Percentiles rank a stretch among this genome's conserved stretches.
Evolutionary conservation across 1,140 invertebrate species (phyloP).

Genomic region (Eumeta japonica): DNA sequence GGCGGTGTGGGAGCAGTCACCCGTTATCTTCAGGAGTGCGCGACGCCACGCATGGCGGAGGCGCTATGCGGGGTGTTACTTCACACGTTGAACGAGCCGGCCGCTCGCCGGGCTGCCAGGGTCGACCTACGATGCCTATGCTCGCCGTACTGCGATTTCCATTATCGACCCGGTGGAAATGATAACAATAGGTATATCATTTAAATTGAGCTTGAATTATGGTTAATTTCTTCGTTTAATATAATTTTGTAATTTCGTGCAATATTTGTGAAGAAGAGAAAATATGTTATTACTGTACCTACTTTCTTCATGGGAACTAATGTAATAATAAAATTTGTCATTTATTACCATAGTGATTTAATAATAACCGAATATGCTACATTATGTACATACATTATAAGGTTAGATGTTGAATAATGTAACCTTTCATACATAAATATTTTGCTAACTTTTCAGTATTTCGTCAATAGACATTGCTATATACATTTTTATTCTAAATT

Average conservation of each 20-base stretch:
- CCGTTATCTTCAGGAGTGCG: constrained; percentile 77
- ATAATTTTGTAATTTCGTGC: no score
- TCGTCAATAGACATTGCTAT: no score
- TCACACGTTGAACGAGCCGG: constrained; percentile 81
- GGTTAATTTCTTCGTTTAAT: background rate
- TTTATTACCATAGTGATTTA: no score
- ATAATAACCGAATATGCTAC: no score
- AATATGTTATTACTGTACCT: background rate
- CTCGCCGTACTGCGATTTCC: constrained; percentile 90
- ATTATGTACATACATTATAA: no score
- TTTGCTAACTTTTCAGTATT: no score
- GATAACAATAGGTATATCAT: constrained; percentile 62
- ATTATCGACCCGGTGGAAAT: constrained; percentile 66
- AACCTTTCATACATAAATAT: no score
- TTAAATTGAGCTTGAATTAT: background rate
- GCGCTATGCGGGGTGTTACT: constrained; percentile 84
- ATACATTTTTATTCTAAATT: no score
- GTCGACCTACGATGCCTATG: constrained; percentile 81
- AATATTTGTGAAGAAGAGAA: background rate
- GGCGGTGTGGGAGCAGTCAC: constrained; percentile 82
- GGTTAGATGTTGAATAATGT: no score
- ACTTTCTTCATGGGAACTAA: constrained; percentile 18
- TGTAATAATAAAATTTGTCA: constrained; percentile 11
- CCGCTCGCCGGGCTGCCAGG: constrained; percentile 70
- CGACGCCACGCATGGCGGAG: constrained; percentile 77